phyloP scores from a whole-genome alignment of 2,797 vertebrate species.

The Neopelma chrysocephalum region DNA sequence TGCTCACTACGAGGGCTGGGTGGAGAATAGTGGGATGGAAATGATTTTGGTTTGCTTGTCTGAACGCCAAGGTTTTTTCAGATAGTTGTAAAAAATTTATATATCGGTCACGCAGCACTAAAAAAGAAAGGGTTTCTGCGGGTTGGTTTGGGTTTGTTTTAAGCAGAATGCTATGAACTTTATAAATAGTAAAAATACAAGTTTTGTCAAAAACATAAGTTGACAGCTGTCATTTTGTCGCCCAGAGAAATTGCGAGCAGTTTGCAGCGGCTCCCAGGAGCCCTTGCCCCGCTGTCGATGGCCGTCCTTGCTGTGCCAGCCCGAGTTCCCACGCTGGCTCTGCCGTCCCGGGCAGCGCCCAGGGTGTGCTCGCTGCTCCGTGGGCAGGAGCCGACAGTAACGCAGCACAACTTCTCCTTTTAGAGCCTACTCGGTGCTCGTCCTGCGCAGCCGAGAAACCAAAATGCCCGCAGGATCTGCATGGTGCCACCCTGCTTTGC shows the following conservation, averaged over 20 bases:
- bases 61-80: background rate
- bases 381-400: background rate
- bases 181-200: background rate
- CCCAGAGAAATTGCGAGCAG: fast-evolving
- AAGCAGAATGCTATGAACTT: background rate
- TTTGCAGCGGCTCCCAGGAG: background rate
- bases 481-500: background rate
- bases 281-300: fast-evolving
- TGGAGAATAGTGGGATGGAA: background rate
- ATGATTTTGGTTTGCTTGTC: background rate
- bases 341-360: background rate
- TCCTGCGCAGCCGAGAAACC: background rate
- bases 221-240: background rate
- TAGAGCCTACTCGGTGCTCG: background rate
- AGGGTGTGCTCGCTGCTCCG: background rate
- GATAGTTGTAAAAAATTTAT: background rate
- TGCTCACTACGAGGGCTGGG: background rate
- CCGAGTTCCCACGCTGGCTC: background rate
- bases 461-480: slow-evolving; percentile 54
- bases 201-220: background rate
- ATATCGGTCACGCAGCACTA: background rate
- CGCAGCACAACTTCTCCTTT: slow-evolving; percentile 38
- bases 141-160: background rate
- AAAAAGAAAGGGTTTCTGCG: background rate
- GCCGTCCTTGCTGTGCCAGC: fast-evolving